Percentiles rank a stretch among this genome's conserved stretches.
These are phyloP conservation scores for Zaprionus kolodkinae DNA, from an alignment of 1,140 invertebrate genomes.

Conservation along the genomic window DNA sequence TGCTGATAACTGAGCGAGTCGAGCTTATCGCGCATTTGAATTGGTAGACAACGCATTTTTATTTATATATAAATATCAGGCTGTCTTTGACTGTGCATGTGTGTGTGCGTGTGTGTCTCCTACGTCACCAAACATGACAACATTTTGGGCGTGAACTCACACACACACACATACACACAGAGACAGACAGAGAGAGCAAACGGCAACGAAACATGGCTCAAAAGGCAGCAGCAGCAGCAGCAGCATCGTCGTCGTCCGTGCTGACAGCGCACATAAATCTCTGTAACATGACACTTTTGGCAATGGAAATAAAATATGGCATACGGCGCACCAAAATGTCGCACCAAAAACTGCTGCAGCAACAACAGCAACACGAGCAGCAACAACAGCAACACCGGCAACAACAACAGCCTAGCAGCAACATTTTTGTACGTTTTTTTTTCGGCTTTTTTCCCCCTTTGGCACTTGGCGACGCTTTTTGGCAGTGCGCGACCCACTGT, in stretches of 20 bases:
- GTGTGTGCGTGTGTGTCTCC: constrained; percentile 44
- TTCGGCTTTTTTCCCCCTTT: constrained; percentile 43
- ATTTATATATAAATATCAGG: constrained; percentile 26
- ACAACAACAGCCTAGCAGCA: constrained; percentile 6
- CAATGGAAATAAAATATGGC: constrained; percentile 84
- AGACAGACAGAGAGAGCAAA: constrained; percentile 29
- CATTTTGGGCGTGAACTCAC: constrained; percentile 77
- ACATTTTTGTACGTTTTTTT: constrained; percentile 8
- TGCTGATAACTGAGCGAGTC: constrained; percentile 72
- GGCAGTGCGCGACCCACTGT: constrained; percentile 59
- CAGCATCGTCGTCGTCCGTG: constrained; percentile 50
- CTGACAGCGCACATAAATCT: constrained; percentile 83
- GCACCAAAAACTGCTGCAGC: constrained; percentile 59
- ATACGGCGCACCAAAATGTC: constrained; percentile 79
- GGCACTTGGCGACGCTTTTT: constrained; percentile 42
- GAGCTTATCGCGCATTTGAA: constrained; percentile 72
- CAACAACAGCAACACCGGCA: constrained; percentile 21
- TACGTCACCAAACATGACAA: constrained; percentile 76
- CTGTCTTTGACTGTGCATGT: background rate
- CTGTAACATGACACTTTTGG: constrained; percentile 84
- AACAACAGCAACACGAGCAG: constrained; percentile 33
- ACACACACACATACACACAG: constrained; percentile 30
- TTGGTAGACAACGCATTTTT: constrained; percentile 74
- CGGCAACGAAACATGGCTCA: constrained; percentile 48
- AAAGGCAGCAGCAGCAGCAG: constrained; percentile 50